Base-by-base conservation (phyloP, 2,797 vertebrate species). In the Eupleurogrammus muticus region DNA sequence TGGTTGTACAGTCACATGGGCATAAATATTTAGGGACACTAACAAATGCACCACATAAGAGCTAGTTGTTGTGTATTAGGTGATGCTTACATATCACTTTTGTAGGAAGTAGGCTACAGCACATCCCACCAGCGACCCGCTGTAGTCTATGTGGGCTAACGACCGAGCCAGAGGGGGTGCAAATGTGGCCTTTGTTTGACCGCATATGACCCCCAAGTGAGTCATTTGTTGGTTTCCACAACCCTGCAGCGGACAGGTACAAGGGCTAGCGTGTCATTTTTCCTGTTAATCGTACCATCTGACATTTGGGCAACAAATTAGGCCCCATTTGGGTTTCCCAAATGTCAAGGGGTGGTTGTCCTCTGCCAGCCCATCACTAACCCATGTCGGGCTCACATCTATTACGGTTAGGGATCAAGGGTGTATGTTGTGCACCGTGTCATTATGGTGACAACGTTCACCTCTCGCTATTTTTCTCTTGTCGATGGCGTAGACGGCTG, bases 261-360 rank as follows among this genome's bases (percentile, higher is more conserved):
- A 68, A 23, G 47, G 69, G 55, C 71, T 24, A 63, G 20, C 59
- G 66, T 59, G 53, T 68, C 17, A 36, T 62, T 67, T 57, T 2
- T 47, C 52, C 19, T 20, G 40, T 28, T 52, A 67, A 67, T 53
- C 23, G 23, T 38, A 55, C 56, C 23, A 82, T 36, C n/a, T 80
- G 70, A 84, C 78, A 81, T 87, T 78, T 79, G 20, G 60, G 55
- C 17, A 77, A 69, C 44, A 75, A 81, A 81, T 56, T 58, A 50
- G 42, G 55, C 60, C 10, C 9, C 57, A 54, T 79, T 54, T 72
- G 49, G 24, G 17, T 63, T 48, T 12, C 47, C 58, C 50, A 71
- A 85, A 79, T 80, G 78, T 79, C 75, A 80, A 52, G 21, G 48
- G 56, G 55, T 62, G 48, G 34, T 21, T 59, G 61, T 72, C 57